Evolutionary conservation across 1,140 invertebrate species (phyloP).

Genomic region (Papilio polytes): DNA sequence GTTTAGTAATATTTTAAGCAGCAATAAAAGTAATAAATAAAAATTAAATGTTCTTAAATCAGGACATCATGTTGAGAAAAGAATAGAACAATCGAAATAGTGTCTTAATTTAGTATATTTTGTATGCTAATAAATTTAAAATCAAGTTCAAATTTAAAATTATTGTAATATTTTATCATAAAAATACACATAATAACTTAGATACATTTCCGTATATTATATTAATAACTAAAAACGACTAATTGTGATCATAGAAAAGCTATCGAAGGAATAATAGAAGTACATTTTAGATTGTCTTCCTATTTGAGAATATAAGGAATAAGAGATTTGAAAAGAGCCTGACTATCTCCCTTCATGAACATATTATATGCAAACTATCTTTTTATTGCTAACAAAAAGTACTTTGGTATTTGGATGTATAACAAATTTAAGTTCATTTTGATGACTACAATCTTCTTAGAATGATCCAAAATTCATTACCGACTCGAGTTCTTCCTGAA

Average conservation of each 20-base stretch:
- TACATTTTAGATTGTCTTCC: too few species aligned
- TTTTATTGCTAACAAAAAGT: not conserved
- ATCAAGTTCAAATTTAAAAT: not conserved
- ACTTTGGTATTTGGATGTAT: not conserved
- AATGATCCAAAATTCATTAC: not conserved
- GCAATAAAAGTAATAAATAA: constrained; percentile 16
- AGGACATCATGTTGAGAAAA: constrained; percentile 21
- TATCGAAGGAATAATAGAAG: not conserved
- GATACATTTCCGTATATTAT: constrained; percentile 8
- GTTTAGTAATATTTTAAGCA: not conserved
- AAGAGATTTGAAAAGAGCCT: too few species aligned
- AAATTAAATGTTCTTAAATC: constrained; percentile 13
- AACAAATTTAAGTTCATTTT: not conserved
- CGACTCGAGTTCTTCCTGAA: constrained; percentile 2
- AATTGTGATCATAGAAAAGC: not conserved
- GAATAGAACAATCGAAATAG: constrained; percentile 12
- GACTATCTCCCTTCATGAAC: not conserved
- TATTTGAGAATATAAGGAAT: too few species aligned
- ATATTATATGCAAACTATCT: not conserved
- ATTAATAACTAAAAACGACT: not conserved
- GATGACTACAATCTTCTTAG: not conserved
- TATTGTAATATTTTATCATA: not conserved
- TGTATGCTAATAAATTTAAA: constrained; percentile 3
- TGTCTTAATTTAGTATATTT: constrained; percentile 18
- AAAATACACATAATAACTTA: not conserved